Conservation (phyloP, 2,888 invertebrate genomes). For the Phytoseiulus persimilis region DNA sequence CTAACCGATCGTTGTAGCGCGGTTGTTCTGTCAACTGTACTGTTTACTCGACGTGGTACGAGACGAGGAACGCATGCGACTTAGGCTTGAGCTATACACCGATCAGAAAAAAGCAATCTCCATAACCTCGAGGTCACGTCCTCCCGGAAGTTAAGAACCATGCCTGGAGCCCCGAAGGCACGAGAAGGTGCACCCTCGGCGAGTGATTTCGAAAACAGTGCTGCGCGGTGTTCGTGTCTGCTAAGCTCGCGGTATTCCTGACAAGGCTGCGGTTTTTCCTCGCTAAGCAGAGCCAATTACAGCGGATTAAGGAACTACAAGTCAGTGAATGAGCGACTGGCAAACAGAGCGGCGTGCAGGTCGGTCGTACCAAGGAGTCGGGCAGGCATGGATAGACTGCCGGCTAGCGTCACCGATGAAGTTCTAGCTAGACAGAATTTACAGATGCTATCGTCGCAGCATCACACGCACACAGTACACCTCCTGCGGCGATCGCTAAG, state of each 20-base stretch:
- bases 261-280: not conserved
- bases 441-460: not conserved
- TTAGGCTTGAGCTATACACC: too few relatives aligned
- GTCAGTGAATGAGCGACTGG: not conserved
- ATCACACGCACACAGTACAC: not conserved
- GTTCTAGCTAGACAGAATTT: not conserved
- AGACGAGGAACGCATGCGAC: too few relatives aligned
- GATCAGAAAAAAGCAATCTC: too few relatives aligned
- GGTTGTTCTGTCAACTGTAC: too few relatives aligned
- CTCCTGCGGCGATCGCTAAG: not conserved
- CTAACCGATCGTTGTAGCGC: too few relatives aligned
- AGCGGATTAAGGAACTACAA: conserved; percentile 11
- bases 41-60: too few relatives aligned
- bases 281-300: conserved; percentile 31
- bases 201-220: not conserved
- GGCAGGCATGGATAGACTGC: not conserved
- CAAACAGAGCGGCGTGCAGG: not conserved
- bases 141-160: too few relatives aligned
- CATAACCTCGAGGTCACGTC: too few relatives aligned
- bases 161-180: not conserved
- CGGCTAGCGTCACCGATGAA: not conserved
- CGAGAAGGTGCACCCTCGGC: not conserved
- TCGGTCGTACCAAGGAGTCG: not conserved
- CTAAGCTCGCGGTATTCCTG: not conserved
- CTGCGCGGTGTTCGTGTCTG: not conserved